Percentiles rank a stretch among this genome's conserved stretches.
phyloP scores from a whole-genome alignment of 2,888 invertebrate genomes.

The Actias luna region DNA sequence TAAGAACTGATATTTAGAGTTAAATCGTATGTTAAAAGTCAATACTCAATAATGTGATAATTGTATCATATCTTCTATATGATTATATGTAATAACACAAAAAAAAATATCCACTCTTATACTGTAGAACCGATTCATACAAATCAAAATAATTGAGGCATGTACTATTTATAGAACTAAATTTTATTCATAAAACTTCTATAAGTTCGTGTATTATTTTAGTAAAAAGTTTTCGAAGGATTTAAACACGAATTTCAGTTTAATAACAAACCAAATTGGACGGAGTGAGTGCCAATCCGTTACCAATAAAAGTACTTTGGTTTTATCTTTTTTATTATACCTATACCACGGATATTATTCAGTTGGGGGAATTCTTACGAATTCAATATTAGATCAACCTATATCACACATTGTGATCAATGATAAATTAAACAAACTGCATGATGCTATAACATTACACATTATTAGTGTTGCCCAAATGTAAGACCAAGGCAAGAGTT shows the following conservation, averaged over 20 bases:
- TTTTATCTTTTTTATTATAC: not conserved
- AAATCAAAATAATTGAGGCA: not conserved
- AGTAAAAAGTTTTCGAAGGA: slow-evolving; percentile 12
- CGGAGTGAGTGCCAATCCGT: slow-evolving; percentile 3
- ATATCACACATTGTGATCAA: not conserved
- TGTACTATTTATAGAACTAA: not conserved
- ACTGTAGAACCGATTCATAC: not conserved
- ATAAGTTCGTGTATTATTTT: slow-evolving; percentile 10
- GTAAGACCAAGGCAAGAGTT: too few relatives aligned
- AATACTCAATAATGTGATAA: too few relatives aligned
- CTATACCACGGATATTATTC: slow-evolving; percentile 8
- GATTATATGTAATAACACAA: too few relatives aligned
- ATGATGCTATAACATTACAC: too few relatives aligned
- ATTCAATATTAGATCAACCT: not conserved
- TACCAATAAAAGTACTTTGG: slow-evolving; percentile 12
- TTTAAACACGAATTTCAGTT: slow-evolving; percentile 11
- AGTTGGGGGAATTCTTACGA: not conserved
- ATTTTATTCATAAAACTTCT: slow-evolving; percentile 5
- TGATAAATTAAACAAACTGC: not conserved
- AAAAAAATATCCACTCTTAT: not conserved
- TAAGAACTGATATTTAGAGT: too few relatives aligned
- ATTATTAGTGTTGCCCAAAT: too few relatives aligned
- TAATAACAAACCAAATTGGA: slow-evolving; percentile 14
- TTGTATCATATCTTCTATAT: too few relatives aligned
- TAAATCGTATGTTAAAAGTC: too few relatives aligned